Evolutionary conservation across 2,888 invertebrate genomes (phyloP).

Genomic region (Tetranychus piercei): DNA sequence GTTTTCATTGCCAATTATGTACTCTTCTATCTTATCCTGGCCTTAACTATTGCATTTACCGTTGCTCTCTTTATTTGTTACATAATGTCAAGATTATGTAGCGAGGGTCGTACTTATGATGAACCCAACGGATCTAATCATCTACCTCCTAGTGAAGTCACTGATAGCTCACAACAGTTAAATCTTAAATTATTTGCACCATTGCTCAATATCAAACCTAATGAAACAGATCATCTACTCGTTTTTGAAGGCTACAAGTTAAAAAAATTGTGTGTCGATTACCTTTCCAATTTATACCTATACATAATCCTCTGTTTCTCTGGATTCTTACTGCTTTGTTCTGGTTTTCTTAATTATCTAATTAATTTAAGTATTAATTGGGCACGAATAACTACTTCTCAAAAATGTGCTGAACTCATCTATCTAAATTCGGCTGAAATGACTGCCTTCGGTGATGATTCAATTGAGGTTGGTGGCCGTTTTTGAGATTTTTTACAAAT

Average conservation of each 20-base stretch:
- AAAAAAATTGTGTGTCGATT: slow-evolving; percentile 22
- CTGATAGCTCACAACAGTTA: slow-evolving; percentile 12
- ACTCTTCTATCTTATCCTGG: slow-evolving; percentile 18
- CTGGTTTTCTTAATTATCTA: slow-evolving; percentile 22
- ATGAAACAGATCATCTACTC: slow-evolving; percentile 20
- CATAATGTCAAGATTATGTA: slow-evolving; percentile 18
- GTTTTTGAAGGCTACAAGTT: slow-evolving; percentile 19
- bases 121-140: slow-evolving; percentile 5
- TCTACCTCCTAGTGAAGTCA: neutral
- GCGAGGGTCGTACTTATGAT: slow-evolving; percentile 5
- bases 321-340: slow-evolving; percentile 17
- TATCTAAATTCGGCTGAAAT: slow-evolving; percentile 21
- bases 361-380: slow-evolving; percentile 23
- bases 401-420: slow-evolving; percentile 22
- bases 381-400: slow-evolving; percentile 18
- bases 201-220: slow-evolving; percentile 11
- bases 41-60: slow-evolving; percentile 15
- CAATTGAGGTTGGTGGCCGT: slow-evolving; percentile 12
- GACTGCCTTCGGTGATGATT: slow-evolving; percentile 16
- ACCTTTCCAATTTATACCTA: slow-evolving; percentile 17
- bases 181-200: slow-evolving; percentile 15
- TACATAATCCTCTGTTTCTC: slow-evolving; percentile 15
- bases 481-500: neutral
- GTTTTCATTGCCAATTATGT: slow-evolving; percentile 22
- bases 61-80: slow-evolving; percentile 19